These are phyloP conservation scores for Tachycineta bicolor DNA, from an alignment of 2,113 vertebrate species.

Conservation along the genomic window DNA sequence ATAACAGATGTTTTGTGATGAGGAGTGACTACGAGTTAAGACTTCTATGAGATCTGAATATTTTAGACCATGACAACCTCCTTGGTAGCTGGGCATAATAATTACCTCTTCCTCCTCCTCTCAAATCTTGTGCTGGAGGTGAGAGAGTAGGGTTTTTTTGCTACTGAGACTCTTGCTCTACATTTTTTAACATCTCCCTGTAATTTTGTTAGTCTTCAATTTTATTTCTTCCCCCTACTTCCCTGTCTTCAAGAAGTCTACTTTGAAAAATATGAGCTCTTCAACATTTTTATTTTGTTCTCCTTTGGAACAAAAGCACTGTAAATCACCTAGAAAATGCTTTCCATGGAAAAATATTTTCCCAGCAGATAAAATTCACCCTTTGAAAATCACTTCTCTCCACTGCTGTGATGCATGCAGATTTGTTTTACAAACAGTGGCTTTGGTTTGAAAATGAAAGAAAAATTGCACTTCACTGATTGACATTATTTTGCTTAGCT, in stretches of 20 bases:
- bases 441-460: background rate
- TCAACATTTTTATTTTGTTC: background rate
- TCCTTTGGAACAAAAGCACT: background rate
- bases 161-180: background rate
- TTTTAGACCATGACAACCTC: background rate
- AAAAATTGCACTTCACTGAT: background rate
- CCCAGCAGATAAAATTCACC: background rate
- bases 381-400: background rate
- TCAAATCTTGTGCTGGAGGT: background rate
- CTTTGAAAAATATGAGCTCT: background rate
- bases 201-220: background rate
- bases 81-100: background rate
- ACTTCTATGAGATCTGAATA: conserved; percentile 5
- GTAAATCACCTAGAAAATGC: background rate
- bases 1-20: background rate
- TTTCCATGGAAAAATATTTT: background rate
- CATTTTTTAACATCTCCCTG: background rate
- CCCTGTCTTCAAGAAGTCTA: background rate
- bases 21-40: background rate
- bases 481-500: background rate
- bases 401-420: background rate
- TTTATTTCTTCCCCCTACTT: background rate
- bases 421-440: background rate
- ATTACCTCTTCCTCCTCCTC: background rate
- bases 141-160: background rate